Conservation (phyloP, 1,140 invertebrate species). For the Pemphigus obesinymphae region DNA sequence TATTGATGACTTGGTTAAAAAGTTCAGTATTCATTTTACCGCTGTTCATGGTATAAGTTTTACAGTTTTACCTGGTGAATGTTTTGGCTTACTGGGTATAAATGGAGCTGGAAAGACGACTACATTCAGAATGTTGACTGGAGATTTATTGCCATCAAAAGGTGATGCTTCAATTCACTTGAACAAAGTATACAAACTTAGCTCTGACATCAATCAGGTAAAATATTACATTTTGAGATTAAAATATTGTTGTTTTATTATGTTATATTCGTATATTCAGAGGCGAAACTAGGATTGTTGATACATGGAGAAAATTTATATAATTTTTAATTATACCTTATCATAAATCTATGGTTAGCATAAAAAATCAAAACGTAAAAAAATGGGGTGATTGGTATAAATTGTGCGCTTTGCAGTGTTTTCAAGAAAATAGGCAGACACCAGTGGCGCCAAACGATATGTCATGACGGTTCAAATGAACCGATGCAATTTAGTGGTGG, state of each 20-base stretch:
- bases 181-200: constrained; percentile 8
- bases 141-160: constrained; percentile 50
- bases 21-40: constrained; percentile 44
- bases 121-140: constrained; percentile 86
- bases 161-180: constrained; percentile 43
- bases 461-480: too few relatives aligned
- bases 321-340: too few relatives aligned
- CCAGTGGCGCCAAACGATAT: too few relatives aligned
- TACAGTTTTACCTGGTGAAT: constrained; percentile 67
- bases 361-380: too few relatives aligned
- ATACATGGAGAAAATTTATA: too few relatives aligned
- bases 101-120: constrained; percentile 84
- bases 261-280: too few relatives aligned
- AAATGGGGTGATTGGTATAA: too few relatives aligned
- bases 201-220: neutral
- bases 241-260: neutral
- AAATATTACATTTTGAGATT: neutral
- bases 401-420: too few relatives aligned
- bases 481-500: too few relatives aligned
- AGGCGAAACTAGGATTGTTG: too few relatives aligned
- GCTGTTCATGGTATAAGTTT: constrained; percentile 72
- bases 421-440: too few relatives aligned
- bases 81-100: constrained; percentile 84
- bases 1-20: constrained; percentile 45
- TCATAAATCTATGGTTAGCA: too few relatives aligned